phyloP scores from a whole-genome alignment of 2,797 vertebrate species.

The Alcedo quadribrachys region DNA sequence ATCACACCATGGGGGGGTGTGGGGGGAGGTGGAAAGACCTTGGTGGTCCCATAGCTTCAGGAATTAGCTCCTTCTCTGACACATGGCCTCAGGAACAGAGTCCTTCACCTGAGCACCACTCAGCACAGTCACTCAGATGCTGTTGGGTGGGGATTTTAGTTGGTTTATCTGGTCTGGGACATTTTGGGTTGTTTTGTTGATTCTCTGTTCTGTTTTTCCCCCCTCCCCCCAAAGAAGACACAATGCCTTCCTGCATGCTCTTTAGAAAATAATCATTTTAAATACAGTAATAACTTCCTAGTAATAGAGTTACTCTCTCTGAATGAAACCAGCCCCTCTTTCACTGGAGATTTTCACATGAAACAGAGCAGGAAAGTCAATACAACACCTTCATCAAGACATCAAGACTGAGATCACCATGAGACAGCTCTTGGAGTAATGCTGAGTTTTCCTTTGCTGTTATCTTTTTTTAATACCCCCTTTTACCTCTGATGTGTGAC shows the following conservation, averaged over 20 bases:
- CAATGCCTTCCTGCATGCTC: neutral
- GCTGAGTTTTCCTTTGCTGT: neutral
- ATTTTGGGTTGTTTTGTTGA: neutral
- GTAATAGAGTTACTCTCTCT: neutral
- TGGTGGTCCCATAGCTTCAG: rapidly evolving
- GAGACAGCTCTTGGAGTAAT: neutral
- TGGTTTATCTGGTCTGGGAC: neutral
- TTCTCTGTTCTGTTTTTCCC: too few relatives aligned
- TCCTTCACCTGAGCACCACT: neutral
- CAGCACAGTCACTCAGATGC: neutral
- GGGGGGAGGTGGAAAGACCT: neutral
- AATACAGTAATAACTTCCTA: neutral
- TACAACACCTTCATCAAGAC: neutral
- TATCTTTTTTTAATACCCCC: neutral
- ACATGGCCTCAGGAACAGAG: neutral
- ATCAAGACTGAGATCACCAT: neutral
- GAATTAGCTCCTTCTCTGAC: neutral
- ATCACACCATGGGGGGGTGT: neutral
- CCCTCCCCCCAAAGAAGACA: neutral
- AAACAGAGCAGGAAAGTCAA: rapidly evolving
- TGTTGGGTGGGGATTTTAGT: too few relatives aligned
- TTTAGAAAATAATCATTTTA: neutral
- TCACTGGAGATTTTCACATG: neutral
- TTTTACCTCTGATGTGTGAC: neutral
- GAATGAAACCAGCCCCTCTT: neutral